Conservation (phyloP, 2,797 vertebrate genomes). For the Uromys caudimaculatus region DNA sequence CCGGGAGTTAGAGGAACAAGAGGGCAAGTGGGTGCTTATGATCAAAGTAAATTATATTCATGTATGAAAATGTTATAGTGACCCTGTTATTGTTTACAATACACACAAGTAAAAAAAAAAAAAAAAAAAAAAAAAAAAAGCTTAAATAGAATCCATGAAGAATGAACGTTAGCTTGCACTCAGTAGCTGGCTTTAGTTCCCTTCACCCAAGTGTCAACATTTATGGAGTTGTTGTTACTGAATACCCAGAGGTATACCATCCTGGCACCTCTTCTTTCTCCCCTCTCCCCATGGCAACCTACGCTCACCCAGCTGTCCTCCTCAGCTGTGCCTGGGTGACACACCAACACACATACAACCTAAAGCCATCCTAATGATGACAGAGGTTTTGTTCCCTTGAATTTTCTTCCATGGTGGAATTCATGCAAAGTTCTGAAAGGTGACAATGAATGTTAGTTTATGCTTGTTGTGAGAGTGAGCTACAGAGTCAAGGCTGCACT, state of each 20-base stretch:
- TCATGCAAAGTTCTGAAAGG: background rate
- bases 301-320: conserved; percentile 44
- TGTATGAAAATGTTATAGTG: background rate
- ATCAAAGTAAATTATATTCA: too few species aligned
- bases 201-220: background rate
- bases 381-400: conserved; percentile 14
- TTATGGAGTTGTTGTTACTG: background rate
- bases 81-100: too few species aligned
- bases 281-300: background rate
- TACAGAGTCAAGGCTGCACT: background rate
- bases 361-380: conserved; percentile 33
- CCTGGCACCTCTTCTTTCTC: background rate
- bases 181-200: background rate
- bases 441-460: background rate
- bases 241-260: background rate
- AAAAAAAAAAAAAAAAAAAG: background rate
- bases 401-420: conserved; percentile 5
- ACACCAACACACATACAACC: conserved; percentile 38
- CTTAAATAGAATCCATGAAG: background rate
- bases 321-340: conserved; percentile 21
- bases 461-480: background rate
- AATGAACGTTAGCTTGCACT: background rate
- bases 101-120: background rate
- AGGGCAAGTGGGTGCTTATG: background rate
- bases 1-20: background rate